These are phyloP conservation scores for Eurosta solidaginis DNA, from an alignment of 1,140 invertebrate species.

Conservation along the genomic window DNA sequence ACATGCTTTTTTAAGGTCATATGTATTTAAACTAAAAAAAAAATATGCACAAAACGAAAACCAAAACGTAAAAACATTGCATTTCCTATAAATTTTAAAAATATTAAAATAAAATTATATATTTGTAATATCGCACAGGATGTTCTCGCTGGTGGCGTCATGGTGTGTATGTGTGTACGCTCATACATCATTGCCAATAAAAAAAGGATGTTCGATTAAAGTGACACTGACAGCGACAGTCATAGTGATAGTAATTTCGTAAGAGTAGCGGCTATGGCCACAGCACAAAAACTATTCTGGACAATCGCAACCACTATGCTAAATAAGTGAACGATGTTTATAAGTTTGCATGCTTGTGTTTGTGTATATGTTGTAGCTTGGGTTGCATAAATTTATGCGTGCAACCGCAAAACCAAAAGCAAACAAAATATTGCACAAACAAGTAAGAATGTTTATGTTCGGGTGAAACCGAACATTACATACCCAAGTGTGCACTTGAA, in stretches of 20 bases:
- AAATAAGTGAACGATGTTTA: background rate
- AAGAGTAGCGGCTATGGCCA: background rate
- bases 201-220: constrained; percentile 11
- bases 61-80: background rate
- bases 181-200: background rate
- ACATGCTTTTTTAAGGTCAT: too few relatives aligned
- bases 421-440: background rate
- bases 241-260: background rate
- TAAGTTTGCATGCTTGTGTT: too few relatives aligned
- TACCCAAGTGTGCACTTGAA: too few relatives aligned
- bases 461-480: too few relatives aligned
- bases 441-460: too few relatives aligned
- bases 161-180: too few relatives aligned
- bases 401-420: background rate
- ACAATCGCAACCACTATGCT: background rate
- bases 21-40: too few relatives aligned
- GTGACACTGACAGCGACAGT: constrained; percentile 7
- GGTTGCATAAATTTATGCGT: background rate
- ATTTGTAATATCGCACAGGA: background rate
- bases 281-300: background rate
- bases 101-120: background rate
- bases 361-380: too few relatives aligned
- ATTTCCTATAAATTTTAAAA: background rate
- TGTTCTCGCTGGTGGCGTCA: background rate
- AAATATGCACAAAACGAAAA: too few relatives aligned